Evolutionary conservation across 1,140 invertebrate genomes (phyloP).

Genomic region (Tetranychus cinnabarinus): DNA sequence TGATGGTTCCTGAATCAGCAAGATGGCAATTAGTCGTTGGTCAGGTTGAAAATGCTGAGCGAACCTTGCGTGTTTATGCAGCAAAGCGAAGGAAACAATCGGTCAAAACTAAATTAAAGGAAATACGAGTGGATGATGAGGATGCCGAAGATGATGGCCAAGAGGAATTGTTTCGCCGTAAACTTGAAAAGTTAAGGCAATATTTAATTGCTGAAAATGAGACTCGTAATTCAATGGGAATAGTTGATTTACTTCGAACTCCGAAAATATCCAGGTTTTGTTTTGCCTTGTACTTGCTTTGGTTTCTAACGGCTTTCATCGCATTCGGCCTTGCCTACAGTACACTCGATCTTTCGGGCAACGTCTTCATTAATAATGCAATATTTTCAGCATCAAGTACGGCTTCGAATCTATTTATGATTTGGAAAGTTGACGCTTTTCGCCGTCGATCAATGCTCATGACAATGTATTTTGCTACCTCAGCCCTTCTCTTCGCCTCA

Average conservation of each 20-base stretch:
- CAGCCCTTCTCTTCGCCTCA: background rate
- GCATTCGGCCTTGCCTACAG: slow-evolving; percentile 62
- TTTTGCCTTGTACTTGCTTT: slow-evolving; percentile 11
- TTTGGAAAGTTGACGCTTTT: background rate
- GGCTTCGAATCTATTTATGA: background rate
- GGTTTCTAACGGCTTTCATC: slow-evolving; percentile 45
- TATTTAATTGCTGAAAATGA: background rate
- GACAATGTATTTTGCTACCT: background rate
- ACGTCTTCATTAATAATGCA: background rate
- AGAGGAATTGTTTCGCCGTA: background rate
- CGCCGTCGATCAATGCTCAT: background rate
- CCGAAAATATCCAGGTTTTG: background rate
- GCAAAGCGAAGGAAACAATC: background rate
- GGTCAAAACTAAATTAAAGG: background rate
- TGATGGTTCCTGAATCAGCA: background rate
- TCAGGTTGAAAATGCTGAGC: background rate
- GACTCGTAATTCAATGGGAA: background rate
- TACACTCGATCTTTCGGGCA: slow-evolving; percentile 12
- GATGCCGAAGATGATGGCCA: background rate
- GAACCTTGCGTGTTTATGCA: background rate
- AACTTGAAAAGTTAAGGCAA: background rate
- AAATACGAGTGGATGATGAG: background rate
- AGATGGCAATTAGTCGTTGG: background rate
- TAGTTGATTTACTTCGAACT: slow-evolving; percentile 1
- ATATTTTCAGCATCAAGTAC: background rate